phyloP scores from a whole-genome alignment of 2,888 invertebrate species.

The Cantharis lateralis region DNA sequence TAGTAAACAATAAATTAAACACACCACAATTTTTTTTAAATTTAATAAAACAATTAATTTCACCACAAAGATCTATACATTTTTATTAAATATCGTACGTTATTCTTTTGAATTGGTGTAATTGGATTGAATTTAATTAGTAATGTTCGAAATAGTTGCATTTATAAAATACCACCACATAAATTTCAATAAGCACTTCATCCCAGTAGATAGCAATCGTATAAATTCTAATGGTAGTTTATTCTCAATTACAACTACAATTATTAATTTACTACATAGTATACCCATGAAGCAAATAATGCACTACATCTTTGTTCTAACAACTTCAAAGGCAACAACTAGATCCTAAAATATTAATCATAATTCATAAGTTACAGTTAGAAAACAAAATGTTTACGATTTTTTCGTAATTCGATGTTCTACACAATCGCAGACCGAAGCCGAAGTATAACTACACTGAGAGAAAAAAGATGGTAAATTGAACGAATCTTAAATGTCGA shows the following conservation, averaged over 20 bases:
- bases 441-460: too few relatives aligned
- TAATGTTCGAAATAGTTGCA: background rate
- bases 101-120: background rate
- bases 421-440: too few relatives aligned
- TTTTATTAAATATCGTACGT: background rate
- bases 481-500: too few relatives aligned
- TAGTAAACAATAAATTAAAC: too few relatives aligned
- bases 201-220: background rate
- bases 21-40: too few relatives aligned
- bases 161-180: background rate
- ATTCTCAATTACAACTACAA: background rate
- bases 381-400: too few relatives aligned
- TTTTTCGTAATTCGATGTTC: too few relatives aligned
- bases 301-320: background rate
- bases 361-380: too few relatives aligned
- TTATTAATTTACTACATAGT: background rate
- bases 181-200: background rate
- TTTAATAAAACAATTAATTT: background rate
- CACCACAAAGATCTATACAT: background rate
- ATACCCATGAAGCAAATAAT: background rate
- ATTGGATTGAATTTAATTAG: background rate
- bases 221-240: background rate
- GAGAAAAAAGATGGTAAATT: too few relatives aligned
- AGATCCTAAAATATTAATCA: background rate
- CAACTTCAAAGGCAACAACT: background rate